phyloP scores from a whole-genome alignment of 2,113 vertebrate species.

The Neotoma lepida region DNA sequence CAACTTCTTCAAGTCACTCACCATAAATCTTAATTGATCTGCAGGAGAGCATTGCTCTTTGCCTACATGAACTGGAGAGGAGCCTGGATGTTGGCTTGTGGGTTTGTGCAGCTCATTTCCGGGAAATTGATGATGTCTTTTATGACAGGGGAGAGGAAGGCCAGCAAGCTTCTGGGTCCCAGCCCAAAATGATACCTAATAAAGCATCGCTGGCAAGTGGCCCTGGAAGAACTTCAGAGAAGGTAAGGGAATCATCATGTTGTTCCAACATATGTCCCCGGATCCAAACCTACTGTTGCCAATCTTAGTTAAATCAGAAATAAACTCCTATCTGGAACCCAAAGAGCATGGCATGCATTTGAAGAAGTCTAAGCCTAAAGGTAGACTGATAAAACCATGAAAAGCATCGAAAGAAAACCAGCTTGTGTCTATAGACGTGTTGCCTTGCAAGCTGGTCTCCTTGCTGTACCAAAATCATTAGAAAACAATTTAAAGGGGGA shows the following conservation, averaged over 20 bases:
- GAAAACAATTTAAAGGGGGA: neutral
- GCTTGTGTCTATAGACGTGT: neutral
- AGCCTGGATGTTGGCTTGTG: neutral
- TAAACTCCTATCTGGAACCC: neutral
- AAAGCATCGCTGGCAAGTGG: neutral
- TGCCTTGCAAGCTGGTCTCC: neutral
- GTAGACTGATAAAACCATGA: neutral
- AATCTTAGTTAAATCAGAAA: conserved; percentile 60
- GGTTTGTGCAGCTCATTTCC: neutral
- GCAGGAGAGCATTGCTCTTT: neutral
- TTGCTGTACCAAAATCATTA: neutral
- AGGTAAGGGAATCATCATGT: neutral
- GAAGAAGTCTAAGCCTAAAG: neutral
- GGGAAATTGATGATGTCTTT: conserved; percentile 38
- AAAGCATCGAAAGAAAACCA: neutral
- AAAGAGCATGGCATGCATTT: neutral
- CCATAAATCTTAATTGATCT: neutral
- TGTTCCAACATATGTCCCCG: neutral
- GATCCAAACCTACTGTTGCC: neutral
- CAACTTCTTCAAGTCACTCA: neutral
- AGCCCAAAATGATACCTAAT: neutral
- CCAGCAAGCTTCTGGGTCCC: neutral
- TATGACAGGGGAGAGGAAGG: neutral
- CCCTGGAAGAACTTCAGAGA: conserved; percentile 28
- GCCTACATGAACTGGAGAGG: neutral